These are phyloP conservation scores for Clamator glandarius DNA, from an alignment of 2,797 vertebrate species.

Conservation along the genomic window DNA sequence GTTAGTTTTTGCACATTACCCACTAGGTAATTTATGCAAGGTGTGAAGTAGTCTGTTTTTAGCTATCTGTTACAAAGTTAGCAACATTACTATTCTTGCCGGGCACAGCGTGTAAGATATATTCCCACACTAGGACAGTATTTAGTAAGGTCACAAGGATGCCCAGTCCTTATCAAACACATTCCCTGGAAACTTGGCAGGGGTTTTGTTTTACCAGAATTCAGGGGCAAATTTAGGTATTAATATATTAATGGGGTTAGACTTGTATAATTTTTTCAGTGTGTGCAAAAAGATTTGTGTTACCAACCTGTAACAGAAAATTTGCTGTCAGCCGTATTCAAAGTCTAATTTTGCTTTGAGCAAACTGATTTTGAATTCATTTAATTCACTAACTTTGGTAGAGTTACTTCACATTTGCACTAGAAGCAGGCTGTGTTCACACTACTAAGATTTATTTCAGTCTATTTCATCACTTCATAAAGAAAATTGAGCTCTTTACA, in stretches of 20 bases:
- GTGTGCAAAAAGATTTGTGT: not conserved
- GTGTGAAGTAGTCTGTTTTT: slow-evolving; percentile 62
- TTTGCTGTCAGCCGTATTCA: not conserved
- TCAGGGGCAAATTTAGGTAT: slow-evolving; percentile 15
- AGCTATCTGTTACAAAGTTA: slow-evolving; percentile 64
- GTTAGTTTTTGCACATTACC: not conserved
- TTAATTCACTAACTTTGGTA: not conserved
- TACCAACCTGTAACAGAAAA: not conserved
- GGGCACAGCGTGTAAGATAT: slow-evolving; percentile 30
- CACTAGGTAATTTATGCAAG: slow-evolving; percentile 3
- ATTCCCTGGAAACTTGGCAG: slow-evolving; percentile 85
- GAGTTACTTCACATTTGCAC: not conserved
- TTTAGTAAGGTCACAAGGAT: slow-evolving; percentile 77
- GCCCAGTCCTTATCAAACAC: slow-evolving; percentile 80
- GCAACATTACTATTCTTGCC: slow-evolving; percentile 71
- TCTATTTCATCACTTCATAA: not conserved
- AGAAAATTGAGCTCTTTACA: not conserved
- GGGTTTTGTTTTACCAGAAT: slow-evolving; percentile 42
- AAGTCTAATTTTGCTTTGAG: not conserved
- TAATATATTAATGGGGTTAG: not conserved
- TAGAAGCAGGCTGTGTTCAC: not conserved
- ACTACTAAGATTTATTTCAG: not conserved
- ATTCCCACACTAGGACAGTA: slow-evolving; percentile 73
- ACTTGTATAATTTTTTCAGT: not conserved
- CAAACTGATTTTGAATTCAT: not conserved